A percentile compares a stretch with the other conserved stretches of the same genome.
Conservation (phyloP, 2,888 invertebrate species). For the Emmelina monodactyla region DNA sequence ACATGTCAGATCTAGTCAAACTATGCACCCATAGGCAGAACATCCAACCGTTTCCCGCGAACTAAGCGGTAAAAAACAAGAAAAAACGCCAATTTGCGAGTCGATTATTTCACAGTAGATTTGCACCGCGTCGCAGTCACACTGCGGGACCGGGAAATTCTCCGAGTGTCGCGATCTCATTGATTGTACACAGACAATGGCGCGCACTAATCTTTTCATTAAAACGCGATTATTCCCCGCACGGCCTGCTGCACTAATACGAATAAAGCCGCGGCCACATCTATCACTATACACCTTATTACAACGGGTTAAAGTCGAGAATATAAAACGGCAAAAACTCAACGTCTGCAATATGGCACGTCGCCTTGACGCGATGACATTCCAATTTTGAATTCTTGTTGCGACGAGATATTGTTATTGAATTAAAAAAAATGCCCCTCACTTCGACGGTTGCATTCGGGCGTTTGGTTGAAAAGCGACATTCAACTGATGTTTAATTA, state of each 20-base stretch:
- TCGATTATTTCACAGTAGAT: no score
- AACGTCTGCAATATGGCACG: conserved; percentile 47
- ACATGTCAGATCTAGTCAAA: no score
- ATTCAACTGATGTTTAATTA: neutral
- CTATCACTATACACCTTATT: no score
- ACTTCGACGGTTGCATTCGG: neutral
- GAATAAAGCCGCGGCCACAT: conserved; percentile 44
- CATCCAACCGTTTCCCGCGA: no score
- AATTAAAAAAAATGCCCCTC: conserved; percentile 23
- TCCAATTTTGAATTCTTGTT: conserved; percentile 58
- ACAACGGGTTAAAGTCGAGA: no score
- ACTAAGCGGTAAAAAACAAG: no score
- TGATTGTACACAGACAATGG: conserved; percentile 41
- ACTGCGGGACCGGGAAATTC: conserved; percentile 54
- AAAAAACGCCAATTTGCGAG: no score
- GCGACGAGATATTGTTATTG: conserved; percentile 35
- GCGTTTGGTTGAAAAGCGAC: neutral
- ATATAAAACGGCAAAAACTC: no score
- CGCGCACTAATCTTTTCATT: conserved; percentile 63
- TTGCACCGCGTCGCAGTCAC: conserved; percentile 32
- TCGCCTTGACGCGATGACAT: conserved; percentile 47
- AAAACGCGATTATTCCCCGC: conserved; percentile 64
- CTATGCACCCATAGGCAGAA: no score
- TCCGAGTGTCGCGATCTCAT: conserved; percentile 45
- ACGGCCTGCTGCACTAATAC: conserved; percentile 56